Base-by-base conservation (phyloP, 2,113 vertebrate species). In the Alouatta palliata region DNA sequence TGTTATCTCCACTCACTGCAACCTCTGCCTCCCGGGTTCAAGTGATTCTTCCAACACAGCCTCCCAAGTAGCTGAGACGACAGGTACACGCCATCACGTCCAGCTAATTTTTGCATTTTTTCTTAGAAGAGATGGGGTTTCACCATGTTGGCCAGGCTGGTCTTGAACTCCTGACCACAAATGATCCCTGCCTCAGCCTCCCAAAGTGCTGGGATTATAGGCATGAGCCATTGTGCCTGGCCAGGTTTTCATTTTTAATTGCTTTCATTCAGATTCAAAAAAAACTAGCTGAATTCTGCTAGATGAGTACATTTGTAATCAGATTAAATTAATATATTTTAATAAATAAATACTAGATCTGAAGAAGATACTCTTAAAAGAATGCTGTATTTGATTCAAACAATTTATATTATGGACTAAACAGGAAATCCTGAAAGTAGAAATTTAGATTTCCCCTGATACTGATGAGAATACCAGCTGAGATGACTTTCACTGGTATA, bases 381-480 rank as follows among this genome's bases (percentile, higher is more conserved):
- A 87, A 87, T 37, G 25, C 13, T 87, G 3, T n/a, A 43, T 94
- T 96, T 96, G 61, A 76, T 77, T 49, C 37, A 92, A 76, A 84
- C 64, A 79, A 91, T 85, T 81, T 87, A 92, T 21, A 89, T 45
- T 80, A 76, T 23, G 40, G 37, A 68, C n/a, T 90, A 97, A 91
- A 95, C 25, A 96, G 37, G 35, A 96, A 90, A 88, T 43, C 14
- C 21, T 43, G 5, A 93, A 88, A 77, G 64, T 14, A 91, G 76
- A 95, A 89, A 79, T 83, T 76, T 35, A 85, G 16, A 68, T 76
- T 96, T 87, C 30, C 19, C n/a, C 58, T 77, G 45, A 37, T 71
- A 64, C 52, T 84, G 37, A 40, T 66, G 56, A 90, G 56, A 94
- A 49, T 97, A 98, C 98, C 98, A 79, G 90, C 20, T 77, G 54